Percentiles rank a stretch among this genome's conserved stretches.
Evolutionary conservation across 2,888 invertebrate species (phyloP).

Genomic region (Pimpla rufipes): DNA sequence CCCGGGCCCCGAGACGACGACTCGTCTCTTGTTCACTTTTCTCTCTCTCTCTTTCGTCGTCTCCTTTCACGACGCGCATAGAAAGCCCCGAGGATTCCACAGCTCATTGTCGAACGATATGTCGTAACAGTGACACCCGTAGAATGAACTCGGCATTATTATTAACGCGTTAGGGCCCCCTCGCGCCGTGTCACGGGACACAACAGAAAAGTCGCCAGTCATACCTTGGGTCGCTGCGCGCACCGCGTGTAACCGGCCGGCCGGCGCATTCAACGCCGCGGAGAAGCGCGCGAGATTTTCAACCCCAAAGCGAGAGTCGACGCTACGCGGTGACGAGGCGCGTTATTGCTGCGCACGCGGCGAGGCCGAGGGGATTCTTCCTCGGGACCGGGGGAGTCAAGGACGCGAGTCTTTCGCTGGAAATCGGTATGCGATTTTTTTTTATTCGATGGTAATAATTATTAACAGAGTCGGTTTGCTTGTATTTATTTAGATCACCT

Average conservation of each 20-base stretch:
- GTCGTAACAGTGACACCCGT: slow-evolving; percentile 69
- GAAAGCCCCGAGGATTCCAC: slow-evolving; percentile 60
- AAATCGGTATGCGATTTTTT: too few species aligned
- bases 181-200: slow-evolving; percentile 39
- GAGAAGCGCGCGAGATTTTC: background rate
- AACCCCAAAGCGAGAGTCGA: slow-evolving; percentile 44
- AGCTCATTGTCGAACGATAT: slow-evolving; percentile 70
- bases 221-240: background rate
- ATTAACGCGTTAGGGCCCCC: slow-evolving; percentile 65
- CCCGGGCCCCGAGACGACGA: slow-evolving; percentile 49
- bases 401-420: too few species aligned
- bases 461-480: too few species aligned
- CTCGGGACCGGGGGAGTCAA: too few species aligned
- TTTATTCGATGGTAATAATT: too few species aligned
- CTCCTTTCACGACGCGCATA: slow-evolving; percentile 35
- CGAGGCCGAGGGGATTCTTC: too few species aligned
- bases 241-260: too few species aligned
- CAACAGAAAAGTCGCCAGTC: slow-evolving; percentile 66
- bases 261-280: slow-evolving; percentile 18
- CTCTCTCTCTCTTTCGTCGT: slow-evolving; percentile 8
- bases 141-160: slow-evolving; percentile 70
- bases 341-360: too few species aligned
- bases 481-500: too few species aligned
- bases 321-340: slow-evolving; percentile 64
- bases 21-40: slow-evolving; percentile 6